phyloP scores from a whole-genome alignment of 2,888 invertebrate species.

The Epsilonema sp. region DNA sequence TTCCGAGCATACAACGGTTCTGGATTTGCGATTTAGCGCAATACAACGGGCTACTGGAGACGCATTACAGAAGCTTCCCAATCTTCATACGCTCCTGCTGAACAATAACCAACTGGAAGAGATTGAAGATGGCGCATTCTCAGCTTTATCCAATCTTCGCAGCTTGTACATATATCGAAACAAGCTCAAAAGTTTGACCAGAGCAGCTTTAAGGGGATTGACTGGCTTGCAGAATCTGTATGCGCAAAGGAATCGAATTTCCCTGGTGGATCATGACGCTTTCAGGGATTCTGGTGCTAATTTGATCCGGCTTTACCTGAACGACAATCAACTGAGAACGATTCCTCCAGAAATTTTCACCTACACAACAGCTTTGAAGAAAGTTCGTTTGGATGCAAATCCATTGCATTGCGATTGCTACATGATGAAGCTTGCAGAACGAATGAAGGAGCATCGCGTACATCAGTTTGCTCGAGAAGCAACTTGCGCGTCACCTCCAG shows the following conservation, averaged over 20 bases:
- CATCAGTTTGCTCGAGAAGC: background rate
- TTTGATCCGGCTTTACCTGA: background rate
- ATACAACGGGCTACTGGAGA: background rate
- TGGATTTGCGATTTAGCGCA: background rate
- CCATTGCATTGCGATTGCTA: background rate
- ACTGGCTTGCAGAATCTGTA: background rate
- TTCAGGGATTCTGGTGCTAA: background rate
- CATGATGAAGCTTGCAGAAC: background rate
- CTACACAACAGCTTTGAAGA: background rate
- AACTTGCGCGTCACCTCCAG: background rate
- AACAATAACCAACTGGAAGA: background rate
- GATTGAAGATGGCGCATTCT: slow-evolving; percentile 1
- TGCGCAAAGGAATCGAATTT: background rate
- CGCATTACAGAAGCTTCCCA: background rate
- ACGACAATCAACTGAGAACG: background rate
- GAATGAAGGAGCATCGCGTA: background rate
- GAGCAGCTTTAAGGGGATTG: background rate
- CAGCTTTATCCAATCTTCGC: background rate
- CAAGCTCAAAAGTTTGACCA: background rate
- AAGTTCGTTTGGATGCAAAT: background rate
- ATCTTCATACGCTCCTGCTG: background rate
- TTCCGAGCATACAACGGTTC: background rate
- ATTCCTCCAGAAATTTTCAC: background rate
- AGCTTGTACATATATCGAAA: background rate
- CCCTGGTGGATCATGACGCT: background rate